These are phyloP conservation scores for Protaetia brevitarsis DNA, from an alignment of 1,140 invertebrate genomes.

Conservation along the genomic window DNA sequence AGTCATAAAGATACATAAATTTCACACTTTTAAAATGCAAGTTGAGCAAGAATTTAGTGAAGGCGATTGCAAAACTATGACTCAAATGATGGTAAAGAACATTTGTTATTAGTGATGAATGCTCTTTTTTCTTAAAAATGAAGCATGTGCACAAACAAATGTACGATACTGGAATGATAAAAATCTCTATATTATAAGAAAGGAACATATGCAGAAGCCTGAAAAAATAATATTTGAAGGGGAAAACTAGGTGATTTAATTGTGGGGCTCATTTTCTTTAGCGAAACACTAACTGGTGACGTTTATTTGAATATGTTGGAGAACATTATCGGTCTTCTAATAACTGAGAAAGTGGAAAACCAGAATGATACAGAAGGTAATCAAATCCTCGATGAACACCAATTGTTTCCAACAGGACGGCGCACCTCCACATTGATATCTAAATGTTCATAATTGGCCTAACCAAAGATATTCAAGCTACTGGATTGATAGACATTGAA, in stretches of 20 bases:
- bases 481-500: too few species aligned
- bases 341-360: too few species aligned
- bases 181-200: too few species aligned
- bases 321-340: too few species aligned
- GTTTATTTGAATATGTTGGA: too few species aligned
- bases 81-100: neutral
- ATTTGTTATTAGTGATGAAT: neutral
- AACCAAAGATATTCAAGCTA: too few species aligned
- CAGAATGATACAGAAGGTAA: too few species aligned
- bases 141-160: neutral
- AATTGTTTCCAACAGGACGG: too few species aligned
- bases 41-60: neutral
- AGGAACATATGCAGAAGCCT: too few species aligned
- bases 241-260: neutral
- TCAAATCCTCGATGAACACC: neutral
- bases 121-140: neutral
- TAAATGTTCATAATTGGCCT: too few species aligned
- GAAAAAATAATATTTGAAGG: neutral
- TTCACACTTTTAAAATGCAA: neutral
- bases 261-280: neutral
- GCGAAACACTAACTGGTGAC: neutral
- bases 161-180: too few species aligned
- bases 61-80: neutral
- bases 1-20: neutral
- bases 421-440: too few species aligned